Evolutionary conservation across 2,888 invertebrate genomes (phyloP), one percentile per base, ranked within the genome.

Genomic region (Hemistola chrysoprasaria): DNA sequence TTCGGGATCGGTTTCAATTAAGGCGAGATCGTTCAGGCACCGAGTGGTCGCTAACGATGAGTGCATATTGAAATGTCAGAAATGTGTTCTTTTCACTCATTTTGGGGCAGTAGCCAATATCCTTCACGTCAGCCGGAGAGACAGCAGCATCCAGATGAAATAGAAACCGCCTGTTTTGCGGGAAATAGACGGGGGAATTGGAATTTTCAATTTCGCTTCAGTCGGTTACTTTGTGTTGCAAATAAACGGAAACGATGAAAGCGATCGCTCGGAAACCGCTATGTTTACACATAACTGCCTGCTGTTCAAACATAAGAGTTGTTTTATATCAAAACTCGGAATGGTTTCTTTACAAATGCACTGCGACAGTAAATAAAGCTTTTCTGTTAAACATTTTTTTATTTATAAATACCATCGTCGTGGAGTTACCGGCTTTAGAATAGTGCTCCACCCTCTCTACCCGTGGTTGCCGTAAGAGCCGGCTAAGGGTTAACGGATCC

Each of bases 31-130:
- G 16, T 38, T 23, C 36, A 37, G 37, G 32, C 43, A 35, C 32
- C 47, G 47, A 34, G 44, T 40, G 38, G 54, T 53, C 56, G 50
- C 57, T 53, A 59, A 56, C 62, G 80, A 75, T 79, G 85, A 86
- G 84, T 86, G 85, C 82, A 86, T 86, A 86, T 86, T 83, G 87
- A 78, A 85, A 84, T 62, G 86, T 87, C 87, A 83, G 78, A 81
- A 79, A 76, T 75, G 71, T 71, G 83, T 86, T 83, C 85, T 87
- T 87, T 86, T 86, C 77, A 82, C 77, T 83, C 77, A 85, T 87
- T 87, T 83, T 81, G 68, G 77, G 75, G 68, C 71, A 65, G 68
- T 75, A 78, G 57, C 73, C 85, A 82, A 84, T 81, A 85, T 84
- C 79, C 78, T 80, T 59, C 71, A 67, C 75, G 86, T 86, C 84